These are phyloP conservation scores for Augochlora pura DNA, from an alignment of 1,140 invertebrate species.

Conservation along the genomic window DNA sequence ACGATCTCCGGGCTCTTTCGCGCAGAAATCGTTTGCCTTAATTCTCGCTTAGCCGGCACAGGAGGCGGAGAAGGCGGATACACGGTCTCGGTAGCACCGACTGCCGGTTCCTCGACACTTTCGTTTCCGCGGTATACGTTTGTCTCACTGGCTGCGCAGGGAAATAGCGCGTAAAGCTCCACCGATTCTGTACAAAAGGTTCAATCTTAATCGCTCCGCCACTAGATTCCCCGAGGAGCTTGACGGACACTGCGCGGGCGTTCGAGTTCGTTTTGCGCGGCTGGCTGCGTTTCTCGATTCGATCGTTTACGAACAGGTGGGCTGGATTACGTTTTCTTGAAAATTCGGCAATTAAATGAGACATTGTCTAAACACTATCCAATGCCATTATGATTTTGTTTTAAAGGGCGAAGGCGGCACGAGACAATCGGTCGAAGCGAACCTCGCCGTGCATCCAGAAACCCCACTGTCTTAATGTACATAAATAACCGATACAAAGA, in stretches of 20 bases:
- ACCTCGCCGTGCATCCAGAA: too few relatives aligned
- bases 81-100: constrained; percentile 17
- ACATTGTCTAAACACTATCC: too few relatives aligned
- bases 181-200: neutral
- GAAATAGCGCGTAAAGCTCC: neutral
- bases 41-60: neutral
- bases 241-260: too few relatives aligned
- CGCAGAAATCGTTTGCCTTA: constrained; percentile 11
- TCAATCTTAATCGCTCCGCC: neutral
- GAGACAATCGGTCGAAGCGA: too few relatives aligned
- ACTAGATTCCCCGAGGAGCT: neutral
- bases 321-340: too few relatives aligned
- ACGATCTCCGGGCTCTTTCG: constrained; percentile 13
- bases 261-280: neutral
- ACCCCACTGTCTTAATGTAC: too few relatives aligned
- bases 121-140: neutral
- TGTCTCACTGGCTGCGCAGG: neutral
- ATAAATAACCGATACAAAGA: too few relatives aligned
- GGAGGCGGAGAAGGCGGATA: neutral
- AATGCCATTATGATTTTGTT: too few relatives aligned
- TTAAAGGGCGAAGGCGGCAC: too few relatives aligned
- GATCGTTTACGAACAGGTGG: too few relatives aligned
- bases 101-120: constrained; percentile 4
- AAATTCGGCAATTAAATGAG: too few relatives aligned
- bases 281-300: neutral